These are phyloP conservation scores for Drosophila parvula DNA, from an alignment of 1,140 invertebrate genomes.

Conservation along the genomic window DNA sequence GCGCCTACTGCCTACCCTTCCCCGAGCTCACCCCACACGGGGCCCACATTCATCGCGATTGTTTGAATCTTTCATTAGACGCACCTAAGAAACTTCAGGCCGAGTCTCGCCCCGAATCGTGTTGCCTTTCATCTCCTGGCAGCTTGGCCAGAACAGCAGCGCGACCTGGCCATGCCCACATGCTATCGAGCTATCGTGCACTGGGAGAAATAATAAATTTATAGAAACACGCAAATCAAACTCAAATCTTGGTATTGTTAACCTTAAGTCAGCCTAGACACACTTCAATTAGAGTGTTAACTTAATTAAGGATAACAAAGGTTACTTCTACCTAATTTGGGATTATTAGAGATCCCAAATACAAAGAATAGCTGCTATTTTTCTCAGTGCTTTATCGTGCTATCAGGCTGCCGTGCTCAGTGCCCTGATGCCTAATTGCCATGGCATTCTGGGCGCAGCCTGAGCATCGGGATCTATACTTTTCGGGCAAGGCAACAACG, in stretches of 20 bases:
- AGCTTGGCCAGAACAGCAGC: constrained; percentile 36
- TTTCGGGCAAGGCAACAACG: constrained; percentile 34
- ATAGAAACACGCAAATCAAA: background rate
- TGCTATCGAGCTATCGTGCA: constrained; percentile 25
- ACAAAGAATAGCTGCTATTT: background rate
- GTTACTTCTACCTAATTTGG: too few species aligned
- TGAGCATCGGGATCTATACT: constrained; percentile 43
- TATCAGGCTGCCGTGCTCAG: constrained; percentile 22
- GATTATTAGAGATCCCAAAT: background rate
- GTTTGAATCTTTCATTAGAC: constrained; percentile 52
- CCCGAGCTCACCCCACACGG: constrained; percentile 5
- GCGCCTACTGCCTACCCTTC: constrained; percentile 4
- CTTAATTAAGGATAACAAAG: too few species aligned
- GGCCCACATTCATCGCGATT: constrained; percentile 41
- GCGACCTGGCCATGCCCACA: constrained; percentile 23
- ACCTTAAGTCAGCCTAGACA: background rate
- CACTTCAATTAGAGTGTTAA: too few species aligned
- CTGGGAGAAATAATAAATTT: background rate
- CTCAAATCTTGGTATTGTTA: background rate
- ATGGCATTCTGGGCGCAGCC: constrained; percentile 51
- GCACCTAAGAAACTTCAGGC: constrained; percentile 44
- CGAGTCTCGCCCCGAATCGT: constrained; percentile 30
- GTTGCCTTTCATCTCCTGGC: constrained; percentile 48
- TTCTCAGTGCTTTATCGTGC: constrained; percentile 10
- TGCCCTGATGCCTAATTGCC: constrained; percentile 42